Evolutionary conservation across 1,140 invertebrate genomes (phyloP).

Genomic region (Kradibia gibbosae): DNA sequence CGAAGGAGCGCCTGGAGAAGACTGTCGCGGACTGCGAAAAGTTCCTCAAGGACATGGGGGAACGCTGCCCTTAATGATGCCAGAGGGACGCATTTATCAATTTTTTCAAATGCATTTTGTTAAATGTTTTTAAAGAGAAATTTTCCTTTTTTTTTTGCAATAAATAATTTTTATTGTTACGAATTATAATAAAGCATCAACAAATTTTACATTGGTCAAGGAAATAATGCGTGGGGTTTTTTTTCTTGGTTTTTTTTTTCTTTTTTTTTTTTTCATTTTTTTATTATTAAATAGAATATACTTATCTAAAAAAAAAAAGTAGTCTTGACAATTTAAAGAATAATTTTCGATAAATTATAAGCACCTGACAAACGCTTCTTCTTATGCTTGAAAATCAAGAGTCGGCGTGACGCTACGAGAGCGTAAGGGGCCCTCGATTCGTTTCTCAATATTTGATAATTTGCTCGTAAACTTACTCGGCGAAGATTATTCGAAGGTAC

Average conservation of each 20-base stretch:
- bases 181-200: slow-evolving; percentile 38
- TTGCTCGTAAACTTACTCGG: slow-evolving; percentile 66
- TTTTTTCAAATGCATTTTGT: slow-evolving; percentile 24
- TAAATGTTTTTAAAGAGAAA: slow-evolving; percentile 31
- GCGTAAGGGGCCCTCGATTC: slow-evolving; percentile 66
- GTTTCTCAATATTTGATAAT: slow-evolving; percentile 69
- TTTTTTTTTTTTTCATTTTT: too few relatives aligned
- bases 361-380: slow-evolving; percentile 59
- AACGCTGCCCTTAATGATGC: slow-evolving; percentile 59
- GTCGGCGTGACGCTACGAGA: slow-evolving; percentile 64
- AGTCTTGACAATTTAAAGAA: slow-evolving; percentile 56
- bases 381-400: slow-evolving; percentile 67
- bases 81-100: slow-evolving; percentile 13
- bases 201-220: slow-evolving; percentile 45
- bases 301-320: slow-evolving; percentile 21
- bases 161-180: slow-evolving; percentile 51
- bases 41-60: slow-evolving; percentile 72
- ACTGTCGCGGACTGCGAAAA: slow-evolving; percentile 79
- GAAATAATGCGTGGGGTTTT: slow-evolving; percentile 23
- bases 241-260: neutral
- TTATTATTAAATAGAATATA: slow-evolving; percentile 32
- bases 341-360: slow-evolving; percentile 64
- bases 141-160: slow-evolving; percentile 44
- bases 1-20: slow-evolving; percentile 82
- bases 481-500: slow-evolving; percentile 67